Conservation (phyloP, 1,140 invertebrate species). For the Alviniconcha marisindica region DNA sequence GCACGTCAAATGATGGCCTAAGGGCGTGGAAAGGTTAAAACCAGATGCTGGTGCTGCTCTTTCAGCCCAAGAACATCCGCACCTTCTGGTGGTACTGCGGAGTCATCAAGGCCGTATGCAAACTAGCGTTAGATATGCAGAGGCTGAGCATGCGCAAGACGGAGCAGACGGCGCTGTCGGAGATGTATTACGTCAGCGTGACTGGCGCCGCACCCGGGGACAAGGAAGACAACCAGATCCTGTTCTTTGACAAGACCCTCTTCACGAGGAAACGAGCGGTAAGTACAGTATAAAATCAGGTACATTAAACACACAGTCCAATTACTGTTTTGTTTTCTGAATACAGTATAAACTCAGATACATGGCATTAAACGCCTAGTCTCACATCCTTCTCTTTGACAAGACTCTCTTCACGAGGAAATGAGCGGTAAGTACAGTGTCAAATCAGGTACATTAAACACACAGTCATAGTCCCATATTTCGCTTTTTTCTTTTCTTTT, state of each 20-base stretch:
- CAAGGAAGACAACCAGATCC: slow-evolving; percentile 39
- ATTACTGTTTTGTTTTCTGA: too few relatives aligned
- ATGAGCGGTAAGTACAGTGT: slow-evolving; percentile 54
- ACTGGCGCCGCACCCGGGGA: slow-evolving; percentile 30
- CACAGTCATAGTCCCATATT: too few relatives aligned
- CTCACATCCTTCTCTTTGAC: slow-evolving; percentile 52
- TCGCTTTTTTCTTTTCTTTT: background rate
- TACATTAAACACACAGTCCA: too few relatives aligned
- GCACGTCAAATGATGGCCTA: too few relatives aligned
- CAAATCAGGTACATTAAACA: too few relatives aligned
- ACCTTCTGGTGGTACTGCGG: slow-evolving; percentile 53
- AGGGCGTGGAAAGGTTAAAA: too few relatives aligned
- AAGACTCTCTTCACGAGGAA: slow-evolving; percentile 53
- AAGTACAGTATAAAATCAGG: too few relatives aligned
- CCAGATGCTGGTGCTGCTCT: too few relatives aligned
- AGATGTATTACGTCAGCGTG: slow-evolving; percentile 52
- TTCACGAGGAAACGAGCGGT: slow-evolving; percentile 55
- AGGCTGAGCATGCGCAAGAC: slow-evolving; percentile 50
- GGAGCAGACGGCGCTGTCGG: slow-evolving; percentile 46
- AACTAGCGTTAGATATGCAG: slow-evolving; percentile 54
- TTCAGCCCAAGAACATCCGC: slow-evolving; percentile 33
- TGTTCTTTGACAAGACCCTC: slow-evolving; percentile 56
- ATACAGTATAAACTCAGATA: too few relatives aligned
- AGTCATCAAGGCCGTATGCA: slow-evolving; percentile 48
- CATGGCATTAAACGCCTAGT: too few relatives aligned